Conservation (phyloP, 2,797 vertebrate species). For the Tinamus major region DNA sequence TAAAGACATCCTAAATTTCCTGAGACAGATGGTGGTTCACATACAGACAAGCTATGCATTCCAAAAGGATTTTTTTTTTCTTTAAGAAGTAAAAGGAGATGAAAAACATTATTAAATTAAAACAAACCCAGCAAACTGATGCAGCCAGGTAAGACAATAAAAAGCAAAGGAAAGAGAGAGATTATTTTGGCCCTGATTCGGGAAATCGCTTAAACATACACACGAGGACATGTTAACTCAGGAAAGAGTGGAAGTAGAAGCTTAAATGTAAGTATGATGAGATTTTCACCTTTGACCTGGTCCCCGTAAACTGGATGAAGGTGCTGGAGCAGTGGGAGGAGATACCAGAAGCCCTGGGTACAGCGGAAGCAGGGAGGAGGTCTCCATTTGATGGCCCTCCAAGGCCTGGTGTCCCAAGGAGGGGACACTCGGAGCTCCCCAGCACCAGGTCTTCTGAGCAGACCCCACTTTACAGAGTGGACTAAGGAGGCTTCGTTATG, state of each 20-base stretch:
- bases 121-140: slow-evolving; percentile 10
- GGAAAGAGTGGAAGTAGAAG: background rate
- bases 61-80: slow-evolving; percentile 52
- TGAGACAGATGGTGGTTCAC: slow-evolving; percentile 59
- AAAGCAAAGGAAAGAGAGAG: background rate
- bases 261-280: background rate
- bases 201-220: background rate
- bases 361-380: background rate
- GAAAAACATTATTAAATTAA: slow-evolving; percentile 46
- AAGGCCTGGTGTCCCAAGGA: background rate
- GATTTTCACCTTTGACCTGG: background rate
- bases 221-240: background rate
- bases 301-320: background rate
- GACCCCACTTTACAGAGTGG: fast-evolving
- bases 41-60: slow-evolving; percentile 56
- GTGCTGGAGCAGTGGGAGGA: background rate
- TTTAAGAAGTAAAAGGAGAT: slow-evolving; percentile 40
- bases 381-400: background rate
- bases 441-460: background rate
- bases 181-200: background rate
- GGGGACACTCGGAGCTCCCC: fast-evolving
- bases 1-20: slow-evolving; percentile 65
- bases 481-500: background rate
- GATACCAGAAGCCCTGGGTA: background rate
- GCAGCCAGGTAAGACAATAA: background rate